Base-by-base conservation (phyloP, 2,797 vertebrate genomes). In the Manis javanica region DNA sequence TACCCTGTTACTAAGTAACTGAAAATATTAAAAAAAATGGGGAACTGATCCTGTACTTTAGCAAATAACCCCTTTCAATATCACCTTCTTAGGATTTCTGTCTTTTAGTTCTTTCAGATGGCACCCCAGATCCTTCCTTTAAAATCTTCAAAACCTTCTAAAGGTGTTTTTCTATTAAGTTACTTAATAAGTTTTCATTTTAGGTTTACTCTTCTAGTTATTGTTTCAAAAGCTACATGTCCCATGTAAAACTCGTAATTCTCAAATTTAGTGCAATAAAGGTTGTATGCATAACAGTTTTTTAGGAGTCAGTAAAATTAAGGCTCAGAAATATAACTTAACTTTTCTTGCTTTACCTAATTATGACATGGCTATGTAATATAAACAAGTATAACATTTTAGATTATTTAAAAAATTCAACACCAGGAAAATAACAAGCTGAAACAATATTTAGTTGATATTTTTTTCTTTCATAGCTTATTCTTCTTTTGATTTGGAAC, bases 401-500 rank as follows among this genome's bases (percentile, higher is more conserved):
- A 74, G 16, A 46, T 42, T n/a, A 34, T 78, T 71, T 88, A 59
- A 11, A 46, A 51, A 77, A 75, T 16, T 37, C 18, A 82, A 46
- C 0, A 4, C 61, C 91, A 15, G 46, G 57, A 64, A 72, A 83
- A 51, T 77, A n/a, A n/a, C 2, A 61, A 49, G 18, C 61, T 94
- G 12, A 75, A 64, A 87, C 71, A 69, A 34, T 61, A 53, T 42
- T 55, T 63, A 82, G 2, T 42, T 75, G 31, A 5, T 12, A 55
- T 46, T 81, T 53, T 46, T 51, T 51, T 26, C 74, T 74, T 49
- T 16, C 34, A 5, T 2, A 74, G 11, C 39, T 82, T 74, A 69
- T 93, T 23, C 14, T 19, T 91, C n/a, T 2, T 86, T 81, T 94
- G 34, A 78, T 77, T 89, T 90, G 49, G 37, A 87, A 90, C 18